These are phyloP conservation scores for Bombus balteatus DNA, from an alignment of 1,140 invertebrate genomes.

Conservation along the genomic window DNA sequence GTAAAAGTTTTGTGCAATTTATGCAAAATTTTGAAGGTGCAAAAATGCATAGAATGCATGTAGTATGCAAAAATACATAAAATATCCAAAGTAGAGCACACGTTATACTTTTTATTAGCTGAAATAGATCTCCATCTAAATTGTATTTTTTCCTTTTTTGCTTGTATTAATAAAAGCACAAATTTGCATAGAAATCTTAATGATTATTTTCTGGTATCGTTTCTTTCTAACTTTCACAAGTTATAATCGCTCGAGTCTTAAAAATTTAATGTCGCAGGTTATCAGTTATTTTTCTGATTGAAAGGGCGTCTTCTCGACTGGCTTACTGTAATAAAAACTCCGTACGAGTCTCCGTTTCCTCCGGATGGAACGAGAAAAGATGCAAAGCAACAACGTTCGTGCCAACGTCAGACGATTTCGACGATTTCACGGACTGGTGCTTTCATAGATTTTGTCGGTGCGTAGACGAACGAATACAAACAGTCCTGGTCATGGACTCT, in stretches of 20 bases:
- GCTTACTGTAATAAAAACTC: conserved; percentile 19
- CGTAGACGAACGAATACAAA: conserved; percentile 31
- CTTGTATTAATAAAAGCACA: too few species aligned
- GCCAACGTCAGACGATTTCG: conserved; percentile 56
- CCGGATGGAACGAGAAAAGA: neutral
- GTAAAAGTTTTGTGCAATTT: too few species aligned
- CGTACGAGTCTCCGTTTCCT: neutral
- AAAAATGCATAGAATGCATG: too few species aligned
- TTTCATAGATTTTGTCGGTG: conserved; percentile 37
- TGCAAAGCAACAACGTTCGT: conserved; percentile 40
- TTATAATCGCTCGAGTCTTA: neutral
- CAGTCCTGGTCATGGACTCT: conserved; percentile 28
- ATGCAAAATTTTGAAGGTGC: too few species aligned
- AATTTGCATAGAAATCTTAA: too few species aligned
- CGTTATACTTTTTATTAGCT: too few species aligned
- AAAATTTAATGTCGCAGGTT: conserved; percentile 32
- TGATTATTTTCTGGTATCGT: neutral
- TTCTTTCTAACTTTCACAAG: neutral
- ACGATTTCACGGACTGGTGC: conserved; percentile 57
- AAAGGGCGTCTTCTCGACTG: conserved; percentile 17
- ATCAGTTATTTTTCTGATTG: conserved; percentile 19
- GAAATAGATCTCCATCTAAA: too few species aligned
- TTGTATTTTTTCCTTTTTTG: too few species aligned
- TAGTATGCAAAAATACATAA: too few species aligned
- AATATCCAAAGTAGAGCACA: too few species aligned